Base-by-base conservation (phyloP, 2,888 invertebrate genomes). In the Choristoneura rosaceana region DNA sequence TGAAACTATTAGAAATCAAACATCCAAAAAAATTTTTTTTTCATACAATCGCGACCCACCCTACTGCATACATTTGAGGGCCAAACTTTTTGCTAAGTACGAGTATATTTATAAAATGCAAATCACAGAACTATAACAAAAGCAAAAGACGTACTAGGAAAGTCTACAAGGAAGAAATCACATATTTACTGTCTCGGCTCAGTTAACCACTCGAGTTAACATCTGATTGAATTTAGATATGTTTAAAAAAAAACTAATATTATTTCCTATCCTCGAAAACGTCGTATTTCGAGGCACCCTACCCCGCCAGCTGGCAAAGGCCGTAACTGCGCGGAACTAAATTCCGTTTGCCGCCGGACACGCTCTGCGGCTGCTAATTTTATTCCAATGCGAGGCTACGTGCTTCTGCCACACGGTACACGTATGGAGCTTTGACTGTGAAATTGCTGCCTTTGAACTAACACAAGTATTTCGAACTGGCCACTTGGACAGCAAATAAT, bases 241-340 rank as follows among this genome's bases (percentile, higher is more conserved):
- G 14, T 12, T 4, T 45, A 17, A 52, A 17, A n/a, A 47, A 52
- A 52, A 9, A 7, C 17, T 8, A 17, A 7, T 7, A 47, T n/a
- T n/a, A n/a, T 15, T 47, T 25, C 4, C 25, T 25, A 12, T 55
- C 55, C 55, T 25, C 12, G 9, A 17, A 52, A 15, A n/a, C 14
- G n/a, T 17, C 52, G 17, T n/a, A 8, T 17, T 25, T 25, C 12
- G 25, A 75, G 88, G 76, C 76, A 84, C 84, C 74, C 77, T 81
- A 85, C 77, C 69, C 77, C 83, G 87, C 83, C 90, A 91, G 88
- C 91, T 90, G 90, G 87, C 90, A 93, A 92, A 92, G 91, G 91
- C 91, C 88, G 89, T 89, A 91, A 92, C 90, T 92, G 92, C 92
- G 93, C 92, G 88, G 91, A 91, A 92, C 91, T 92, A 89, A 93